Evolutionary conservation across 2,888 invertebrate species (phyloP).

Genomic region (Mythimna ferrago): DNA sequence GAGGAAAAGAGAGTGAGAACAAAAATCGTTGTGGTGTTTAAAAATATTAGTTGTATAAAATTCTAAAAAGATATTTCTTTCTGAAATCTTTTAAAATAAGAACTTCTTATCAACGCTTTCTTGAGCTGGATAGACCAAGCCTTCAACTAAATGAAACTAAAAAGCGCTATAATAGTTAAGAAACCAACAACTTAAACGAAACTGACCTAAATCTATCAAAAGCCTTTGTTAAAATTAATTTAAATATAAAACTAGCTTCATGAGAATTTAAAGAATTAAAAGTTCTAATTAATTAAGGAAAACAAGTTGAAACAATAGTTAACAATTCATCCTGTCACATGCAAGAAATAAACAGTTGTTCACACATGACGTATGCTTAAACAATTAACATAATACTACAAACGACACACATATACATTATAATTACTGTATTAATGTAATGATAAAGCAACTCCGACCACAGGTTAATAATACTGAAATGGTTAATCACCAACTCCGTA

Average conservation of each 20-base stretch:
- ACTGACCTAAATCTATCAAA: conserved; percentile 21
- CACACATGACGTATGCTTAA: conserved; percentile 38
- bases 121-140: neutral
- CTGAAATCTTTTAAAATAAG: neutral
- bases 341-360: conserved; percentile 39
- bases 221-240: conserved; percentile 21
- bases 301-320: conserved; percentile 36
- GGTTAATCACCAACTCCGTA: neutral
- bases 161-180: neutral
- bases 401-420: neutral
- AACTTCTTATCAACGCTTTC: neutral
- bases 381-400: conserved; percentile 22
- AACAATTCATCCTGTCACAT: neutral
- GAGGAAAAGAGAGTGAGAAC: too few relatives aligned
- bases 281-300: conserved; percentile 18
- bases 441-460: neutral
- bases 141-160: neutral
- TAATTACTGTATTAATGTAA: neutral
- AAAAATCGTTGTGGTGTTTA: too few relatives aligned
- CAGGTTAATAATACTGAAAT: neutral
- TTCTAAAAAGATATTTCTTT: too few relatives aligned
- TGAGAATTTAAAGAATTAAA: conserved; percentile 12
- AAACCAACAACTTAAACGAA: neutral
- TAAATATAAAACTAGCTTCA: conserved; percentile 1
- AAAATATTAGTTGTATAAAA: too few relatives aligned